Evolutionary conservation across 2,888 invertebrate genomes (phyloP).

Genomic region (Tipula helvola): DNA sequence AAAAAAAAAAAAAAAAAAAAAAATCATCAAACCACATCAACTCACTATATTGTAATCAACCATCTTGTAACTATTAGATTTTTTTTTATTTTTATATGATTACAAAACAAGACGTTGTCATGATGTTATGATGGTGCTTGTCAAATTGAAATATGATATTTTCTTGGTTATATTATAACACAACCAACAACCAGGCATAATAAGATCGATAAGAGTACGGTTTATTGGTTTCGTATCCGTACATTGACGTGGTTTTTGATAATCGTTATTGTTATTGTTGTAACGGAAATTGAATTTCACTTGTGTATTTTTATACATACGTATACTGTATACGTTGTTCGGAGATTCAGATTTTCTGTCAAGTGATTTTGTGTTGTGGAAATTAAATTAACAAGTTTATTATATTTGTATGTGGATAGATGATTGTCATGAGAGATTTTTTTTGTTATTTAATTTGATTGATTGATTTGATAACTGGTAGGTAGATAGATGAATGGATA

Average conservation of each 20-base stretch:
- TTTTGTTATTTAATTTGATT: neutral
- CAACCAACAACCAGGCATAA: neutral
- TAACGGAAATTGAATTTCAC: neutral
- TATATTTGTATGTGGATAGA: neutral
- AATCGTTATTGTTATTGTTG: neutral
- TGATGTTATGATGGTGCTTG: neutral
- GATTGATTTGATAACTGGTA: neutral
- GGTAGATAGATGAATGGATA: neutral
- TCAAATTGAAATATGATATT: neutral
- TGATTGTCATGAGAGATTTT: neutral
- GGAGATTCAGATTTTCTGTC: neutral
- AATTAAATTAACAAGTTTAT: neutral
- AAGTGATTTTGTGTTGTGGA: neutral
- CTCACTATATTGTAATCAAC: neutral
- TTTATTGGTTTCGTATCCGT: neutral
- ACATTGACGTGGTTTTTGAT: neutral
- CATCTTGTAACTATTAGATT: neutral
- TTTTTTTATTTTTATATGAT: neutral
- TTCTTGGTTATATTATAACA: neutral
- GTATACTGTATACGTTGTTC: neutral
- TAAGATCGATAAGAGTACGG: neutral
- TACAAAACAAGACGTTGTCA: neutral
- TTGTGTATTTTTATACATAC: neutral
- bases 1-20: neutral
- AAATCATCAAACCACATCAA: neutral